Evolutionary conservation across 2,888 invertebrate species (phyloP).

Genomic region (Halictus quadricinctus): DNA sequence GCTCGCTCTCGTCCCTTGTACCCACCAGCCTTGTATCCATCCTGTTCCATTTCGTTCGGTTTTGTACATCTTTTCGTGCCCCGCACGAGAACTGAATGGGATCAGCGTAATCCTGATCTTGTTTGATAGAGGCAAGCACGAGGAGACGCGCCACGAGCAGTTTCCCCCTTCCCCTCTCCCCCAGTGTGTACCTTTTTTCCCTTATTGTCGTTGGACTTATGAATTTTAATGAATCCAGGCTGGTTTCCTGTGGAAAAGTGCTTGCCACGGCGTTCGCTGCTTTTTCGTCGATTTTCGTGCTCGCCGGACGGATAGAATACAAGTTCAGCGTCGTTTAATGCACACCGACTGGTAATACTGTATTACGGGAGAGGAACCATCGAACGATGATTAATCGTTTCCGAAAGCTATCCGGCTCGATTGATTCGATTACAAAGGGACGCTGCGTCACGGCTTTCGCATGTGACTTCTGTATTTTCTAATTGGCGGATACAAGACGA

Average conservation of each 20-base stretch:
- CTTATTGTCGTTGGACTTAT: constrained; percentile 24
- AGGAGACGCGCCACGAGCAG: not conserved
- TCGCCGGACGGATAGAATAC: not conserved
- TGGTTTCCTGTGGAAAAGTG: constrained; percentile 27
- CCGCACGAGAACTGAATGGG: not conserved
- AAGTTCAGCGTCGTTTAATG: not conserved
- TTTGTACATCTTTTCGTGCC: constrained; percentile 23
- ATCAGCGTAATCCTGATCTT: constrained; percentile 44
- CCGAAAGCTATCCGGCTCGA: not conserved
- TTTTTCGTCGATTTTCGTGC: constrained; percentile 5
- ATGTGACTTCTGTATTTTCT: not conserved
- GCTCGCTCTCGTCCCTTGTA: constrained; percentile 26
- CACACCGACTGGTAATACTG: not conserved
- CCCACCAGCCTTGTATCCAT: constrained; percentile 5
- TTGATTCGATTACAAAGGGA: not conserved
- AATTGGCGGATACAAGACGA: not conserved
- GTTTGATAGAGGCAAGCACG: constrained; percentile 24
- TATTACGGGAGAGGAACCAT: not conserved
- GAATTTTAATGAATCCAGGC: constrained; percentile 45
- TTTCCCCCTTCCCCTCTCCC: not conserved
- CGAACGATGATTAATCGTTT: constrained; percentile 4
- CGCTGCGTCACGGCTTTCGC: not conserved
- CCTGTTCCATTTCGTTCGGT: constrained; percentile 34
- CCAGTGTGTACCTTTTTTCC: not conserved
- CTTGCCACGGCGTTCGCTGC: not conserved